Conservation (phyloP, 2,797 vertebrate genomes). For the Hipposideros larvatus region DNA sequence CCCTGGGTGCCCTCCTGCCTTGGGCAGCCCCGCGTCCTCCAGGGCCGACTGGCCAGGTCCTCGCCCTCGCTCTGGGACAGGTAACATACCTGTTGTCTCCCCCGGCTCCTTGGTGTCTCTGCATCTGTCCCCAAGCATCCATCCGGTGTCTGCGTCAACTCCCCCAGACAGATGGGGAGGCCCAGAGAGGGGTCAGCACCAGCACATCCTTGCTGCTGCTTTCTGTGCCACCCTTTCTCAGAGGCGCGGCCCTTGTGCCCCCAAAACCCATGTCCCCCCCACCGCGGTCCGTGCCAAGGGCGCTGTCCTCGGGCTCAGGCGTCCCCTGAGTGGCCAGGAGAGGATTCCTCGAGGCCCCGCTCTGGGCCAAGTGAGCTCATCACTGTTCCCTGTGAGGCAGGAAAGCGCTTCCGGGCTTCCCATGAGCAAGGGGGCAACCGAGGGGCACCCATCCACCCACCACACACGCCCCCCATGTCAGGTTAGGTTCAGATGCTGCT, state of each 20-base stretch:
- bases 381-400: neutral
- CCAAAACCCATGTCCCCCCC: neutral
- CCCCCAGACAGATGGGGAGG: neutral
- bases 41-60: slow-evolving; percentile 91
- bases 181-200: neutral
- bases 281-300: neutral
- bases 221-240: rapidly evolving
- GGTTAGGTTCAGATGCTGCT: neutral
- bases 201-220: rapidly evolving
- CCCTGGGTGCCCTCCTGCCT: slow-evolving; percentile 91
- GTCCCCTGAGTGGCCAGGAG: neutral
- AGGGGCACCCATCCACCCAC: rapidly evolving
- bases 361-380: rapidly evolving
- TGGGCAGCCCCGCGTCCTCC: slow-evolving; percentile 91
- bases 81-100: slow-evolving; percentile 86
- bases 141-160: neutral
- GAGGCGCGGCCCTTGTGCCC: rapidly evolving
- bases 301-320: neutral
- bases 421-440: neutral
- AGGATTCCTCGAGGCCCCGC: neutral
- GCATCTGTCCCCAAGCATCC: neutral
- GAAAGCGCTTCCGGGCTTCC: neutral
- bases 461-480: too few species aligned
- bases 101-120: slow-evolving; percentile 56
- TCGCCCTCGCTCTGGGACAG: slow-evolving; percentile 92